These are phyloP conservation scores for Cephus nigrinus DNA, from an alignment of 2,888 invertebrate species.

Conservation along the genomic window DNA sequence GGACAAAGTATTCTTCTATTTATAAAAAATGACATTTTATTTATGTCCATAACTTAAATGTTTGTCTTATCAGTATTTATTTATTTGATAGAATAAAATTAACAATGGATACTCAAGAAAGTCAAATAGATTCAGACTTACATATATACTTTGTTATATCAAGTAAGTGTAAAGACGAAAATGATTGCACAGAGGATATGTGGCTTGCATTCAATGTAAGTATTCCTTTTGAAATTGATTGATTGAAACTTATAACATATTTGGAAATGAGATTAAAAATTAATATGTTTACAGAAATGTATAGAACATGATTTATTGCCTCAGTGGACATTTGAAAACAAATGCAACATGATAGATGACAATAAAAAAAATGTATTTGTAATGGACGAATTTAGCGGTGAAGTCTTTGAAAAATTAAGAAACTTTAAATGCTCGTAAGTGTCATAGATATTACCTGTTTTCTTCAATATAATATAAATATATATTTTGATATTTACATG, in stretches of 20 bases:
- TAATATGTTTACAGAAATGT: constrained; percentile 67
- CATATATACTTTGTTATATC: constrained; percentile 70
- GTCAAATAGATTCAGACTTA: constrained; percentile 41
- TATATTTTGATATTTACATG: constrained; percentile 21
- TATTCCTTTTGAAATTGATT: constrained; percentile 20
- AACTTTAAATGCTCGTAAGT: constrained; percentile 79
- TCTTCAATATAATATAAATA: constrained; percentile 5
- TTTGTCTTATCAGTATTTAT: neutral
- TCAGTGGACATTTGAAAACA: constrained; percentile 74
- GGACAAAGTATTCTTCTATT: neutral
- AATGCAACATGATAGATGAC: constrained; percentile 70
- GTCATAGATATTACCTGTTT: constrained; percentile 17
- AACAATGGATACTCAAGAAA: constrained; percentile 39
- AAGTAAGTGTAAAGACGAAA: constrained; percentile 65
- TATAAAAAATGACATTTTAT: neutral
- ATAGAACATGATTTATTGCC: constrained; percentile 73
- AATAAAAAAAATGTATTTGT: constrained; percentile 81
- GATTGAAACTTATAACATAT: neutral
- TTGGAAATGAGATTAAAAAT: neutral
- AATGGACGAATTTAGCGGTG: constrained; percentile 81
- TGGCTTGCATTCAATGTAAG: constrained; percentile 72
- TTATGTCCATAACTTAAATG: neutral
- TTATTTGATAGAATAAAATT: neutral
- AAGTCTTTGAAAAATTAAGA: constrained; percentile 75
- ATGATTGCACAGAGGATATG: constrained; percentile 73